Evolutionary conservation across 1,140 invertebrate genomes (phyloP).

Genomic region (Pissodes strobi): DNA sequence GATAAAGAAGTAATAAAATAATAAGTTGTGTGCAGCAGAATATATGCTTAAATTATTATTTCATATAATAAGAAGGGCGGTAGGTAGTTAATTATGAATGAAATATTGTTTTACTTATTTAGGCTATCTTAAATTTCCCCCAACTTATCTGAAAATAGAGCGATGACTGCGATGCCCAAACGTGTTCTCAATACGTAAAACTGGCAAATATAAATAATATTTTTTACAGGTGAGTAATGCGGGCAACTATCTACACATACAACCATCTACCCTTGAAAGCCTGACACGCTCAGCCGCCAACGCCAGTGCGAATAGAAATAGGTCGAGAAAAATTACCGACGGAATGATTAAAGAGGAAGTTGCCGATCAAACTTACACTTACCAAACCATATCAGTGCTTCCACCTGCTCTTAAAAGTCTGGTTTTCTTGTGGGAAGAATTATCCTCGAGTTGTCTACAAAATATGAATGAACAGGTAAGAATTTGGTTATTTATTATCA

Average conservation of each 20-base stretch:
- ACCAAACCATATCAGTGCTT: conserved; percentile 71
- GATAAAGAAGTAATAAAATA: no score
- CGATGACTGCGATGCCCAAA: no score
- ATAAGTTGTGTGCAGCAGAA: no score
- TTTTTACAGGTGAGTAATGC: conserved; percentile 61
- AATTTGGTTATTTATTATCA: background rate
- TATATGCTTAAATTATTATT: no score
- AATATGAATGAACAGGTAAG: conserved; percentile 66
- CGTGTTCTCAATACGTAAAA: no score
- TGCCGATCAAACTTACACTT: conserved; percentile 38
- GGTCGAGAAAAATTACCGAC: conserved; percentile 59
- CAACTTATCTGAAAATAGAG: no score
- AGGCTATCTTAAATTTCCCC: no score
- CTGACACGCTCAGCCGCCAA: conserved; percentile 75
- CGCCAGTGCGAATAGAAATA: conserved; percentile 69
- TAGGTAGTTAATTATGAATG: no score
- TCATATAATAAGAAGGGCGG: no score
- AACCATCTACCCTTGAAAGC: conserved; percentile 75
- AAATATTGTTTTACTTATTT: no score
- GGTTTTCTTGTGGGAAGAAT: conserved; percentile 86
- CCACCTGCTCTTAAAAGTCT: conserved; percentile 85
- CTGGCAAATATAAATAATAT: no score
- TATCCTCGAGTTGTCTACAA: conserved; percentile 72
- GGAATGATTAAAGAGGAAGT: conserved; percentile 65
- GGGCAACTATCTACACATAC: conserved; percentile 76